These are phyloP conservation scores for Lathamus discolor DNA, from an alignment of 2,113 vertebrate genomes.

Conservation along the genomic window DNA sequence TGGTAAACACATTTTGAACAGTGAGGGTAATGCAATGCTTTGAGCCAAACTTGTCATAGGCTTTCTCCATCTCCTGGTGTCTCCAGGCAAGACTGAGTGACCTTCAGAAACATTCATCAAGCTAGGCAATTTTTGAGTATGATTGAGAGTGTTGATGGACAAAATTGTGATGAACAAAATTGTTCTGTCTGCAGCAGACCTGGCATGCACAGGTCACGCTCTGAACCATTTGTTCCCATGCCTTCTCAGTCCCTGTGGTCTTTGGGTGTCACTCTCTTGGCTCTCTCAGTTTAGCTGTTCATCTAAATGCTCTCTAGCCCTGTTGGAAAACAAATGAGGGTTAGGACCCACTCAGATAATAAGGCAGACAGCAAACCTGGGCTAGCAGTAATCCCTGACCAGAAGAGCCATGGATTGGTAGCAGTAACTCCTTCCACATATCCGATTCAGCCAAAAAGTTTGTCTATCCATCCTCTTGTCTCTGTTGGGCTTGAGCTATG, in stretches of 20 bases:
- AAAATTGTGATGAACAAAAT: background rate
- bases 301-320: background rate
- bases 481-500: background rate
- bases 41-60: background rate
- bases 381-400: background rate
- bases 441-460: background rate
- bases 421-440: background rate
- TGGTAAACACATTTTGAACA: background rate
- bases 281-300: background rate
- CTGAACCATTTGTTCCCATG: background rate
- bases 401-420: background rate
- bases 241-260: background rate
- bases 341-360: background rate
- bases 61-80: background rate
- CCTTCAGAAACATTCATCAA: background rate
- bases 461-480: background rate
- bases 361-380: background rate
- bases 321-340: background rate
- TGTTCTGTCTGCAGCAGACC: background rate
- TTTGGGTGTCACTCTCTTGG: background rate
- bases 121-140: background rate
- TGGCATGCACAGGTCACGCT: rapidly evolving
- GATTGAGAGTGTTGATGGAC: background rate
- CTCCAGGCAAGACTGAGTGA: background rate
- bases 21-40: rapidly evolving